phyloP scores from a whole-genome alignment of 1,140 invertebrate genomes.

The Campodea augens region DNA sequence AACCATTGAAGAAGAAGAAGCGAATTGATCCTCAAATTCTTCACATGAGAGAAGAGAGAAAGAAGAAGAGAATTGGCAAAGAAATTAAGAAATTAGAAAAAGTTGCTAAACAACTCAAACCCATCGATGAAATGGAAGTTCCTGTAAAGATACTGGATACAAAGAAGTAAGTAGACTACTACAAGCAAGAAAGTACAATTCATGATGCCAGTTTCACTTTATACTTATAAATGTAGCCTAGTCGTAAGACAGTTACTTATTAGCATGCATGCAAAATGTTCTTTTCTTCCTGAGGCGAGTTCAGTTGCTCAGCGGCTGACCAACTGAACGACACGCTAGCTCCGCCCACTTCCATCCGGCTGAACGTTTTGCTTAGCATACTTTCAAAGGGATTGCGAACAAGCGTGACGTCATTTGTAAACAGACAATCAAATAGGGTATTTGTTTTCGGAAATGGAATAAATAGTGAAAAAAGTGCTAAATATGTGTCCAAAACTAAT shows the following conservation, averaged over 20 bases:
- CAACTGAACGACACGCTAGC: no score
- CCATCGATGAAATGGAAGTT: conserved; percentile 57
- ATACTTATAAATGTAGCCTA: background rate
- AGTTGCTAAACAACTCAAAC: conserved; percentile 53
- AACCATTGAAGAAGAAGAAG: conserved; percentile 77
- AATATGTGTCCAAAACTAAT: no score
- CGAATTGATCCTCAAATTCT: conserved; percentile 57
- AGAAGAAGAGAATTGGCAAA: conserved; percentile 60
- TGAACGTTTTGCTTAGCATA: no score
- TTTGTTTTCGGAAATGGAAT: no score
- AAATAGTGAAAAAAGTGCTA: no score
- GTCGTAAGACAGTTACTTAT: background rate
- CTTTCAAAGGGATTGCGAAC: no score
- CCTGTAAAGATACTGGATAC: conserved; percentile 42
- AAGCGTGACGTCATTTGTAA: no score
- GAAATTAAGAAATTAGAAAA: conserved; percentile 57
- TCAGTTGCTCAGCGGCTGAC: no score
- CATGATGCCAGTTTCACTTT: background rate
- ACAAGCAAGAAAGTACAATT: background rate
- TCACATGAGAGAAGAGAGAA: conserved; percentile 55
- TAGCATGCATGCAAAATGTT: no score
- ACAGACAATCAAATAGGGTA: no score
- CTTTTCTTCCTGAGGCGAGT: no score
- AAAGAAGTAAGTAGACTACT: conserved; percentile 30
- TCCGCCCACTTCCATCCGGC: no score